These are phyloP conservation scores for Euschistus heros DNA, from an alignment of 1,140 invertebrate species.

Conservation along the genomic window DNA sequence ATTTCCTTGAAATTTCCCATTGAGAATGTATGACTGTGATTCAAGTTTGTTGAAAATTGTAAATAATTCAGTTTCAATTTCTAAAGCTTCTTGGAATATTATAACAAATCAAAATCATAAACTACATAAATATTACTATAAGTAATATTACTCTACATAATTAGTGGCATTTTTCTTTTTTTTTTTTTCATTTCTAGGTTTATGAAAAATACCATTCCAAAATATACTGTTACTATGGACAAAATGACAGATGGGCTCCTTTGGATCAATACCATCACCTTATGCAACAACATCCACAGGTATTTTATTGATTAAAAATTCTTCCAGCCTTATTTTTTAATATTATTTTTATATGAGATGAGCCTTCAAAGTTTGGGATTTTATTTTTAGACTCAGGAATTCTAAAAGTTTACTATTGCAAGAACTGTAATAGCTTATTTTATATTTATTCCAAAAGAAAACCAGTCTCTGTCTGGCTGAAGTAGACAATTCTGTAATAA, in stretches of 20 bases:
- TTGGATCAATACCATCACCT: constrained; percentile 9
- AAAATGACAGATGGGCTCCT: constrained; percentile 18
- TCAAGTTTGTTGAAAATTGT: not conserved
- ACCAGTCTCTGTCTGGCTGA: no score
- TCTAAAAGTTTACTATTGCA: no score
- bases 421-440: no score
- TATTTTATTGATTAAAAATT: not conserved
- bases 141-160: not conserved
- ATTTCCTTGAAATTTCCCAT: no score
- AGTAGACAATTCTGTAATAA: no score
- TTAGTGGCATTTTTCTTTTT: not conserved
- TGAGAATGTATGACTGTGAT: no score
- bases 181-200: not conserved
- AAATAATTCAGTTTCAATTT: not conserved
- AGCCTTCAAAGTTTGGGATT: no score
- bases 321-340: no score
- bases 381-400: no score
- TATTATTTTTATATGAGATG: no score
- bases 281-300: constrained; percentile 3
- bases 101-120: not conserved
- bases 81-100: not conserved
- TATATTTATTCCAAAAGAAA: no score
- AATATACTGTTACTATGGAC: constrained; percentile 13
- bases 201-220: not conserved
- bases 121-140: not conserved